phyloP scores from a whole-genome alignment of 2,797 vertebrate genomes.

The Anomalospiza imberbis region DNA sequence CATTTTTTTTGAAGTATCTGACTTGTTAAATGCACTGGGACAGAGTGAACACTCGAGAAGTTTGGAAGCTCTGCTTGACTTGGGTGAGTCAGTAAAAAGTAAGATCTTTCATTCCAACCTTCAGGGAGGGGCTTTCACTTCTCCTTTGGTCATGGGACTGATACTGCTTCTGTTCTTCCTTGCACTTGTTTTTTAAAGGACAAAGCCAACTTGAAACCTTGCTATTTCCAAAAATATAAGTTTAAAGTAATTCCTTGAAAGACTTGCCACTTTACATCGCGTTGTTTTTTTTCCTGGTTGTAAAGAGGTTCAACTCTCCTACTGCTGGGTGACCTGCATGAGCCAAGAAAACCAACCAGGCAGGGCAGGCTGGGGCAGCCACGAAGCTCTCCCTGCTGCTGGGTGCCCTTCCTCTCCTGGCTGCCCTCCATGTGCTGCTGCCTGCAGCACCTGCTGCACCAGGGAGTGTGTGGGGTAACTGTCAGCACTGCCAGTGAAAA shows the following conservation, averaged over 20 bases:
- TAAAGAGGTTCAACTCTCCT: background rate
- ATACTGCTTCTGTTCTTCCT: background rate
- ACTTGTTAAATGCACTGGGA: background rate
- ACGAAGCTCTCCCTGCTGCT: background rate
- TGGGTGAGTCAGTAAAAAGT: background rate
- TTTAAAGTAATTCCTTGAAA: background rate
- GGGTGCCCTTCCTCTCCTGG: background rate
- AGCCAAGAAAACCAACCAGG: background rate
- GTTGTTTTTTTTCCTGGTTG: background rate
- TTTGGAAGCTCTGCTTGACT: background rate
- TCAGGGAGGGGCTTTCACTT: background rate
- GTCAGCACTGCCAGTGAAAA: background rate
- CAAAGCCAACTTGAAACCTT: background rate
- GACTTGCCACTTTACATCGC: background rate
- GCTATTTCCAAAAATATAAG: background rate
- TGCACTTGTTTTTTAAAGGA: background rate
- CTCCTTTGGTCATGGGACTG: background rate
- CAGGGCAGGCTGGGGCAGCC: background rate
- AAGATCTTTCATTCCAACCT: background rate
- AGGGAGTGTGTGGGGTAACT: background rate
- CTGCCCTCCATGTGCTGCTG: background rate
- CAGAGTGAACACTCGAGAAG: background rate
- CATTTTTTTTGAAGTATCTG: background rate
- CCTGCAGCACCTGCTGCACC: background rate
- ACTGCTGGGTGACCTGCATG: background rate